Evolutionary conservation across 2,888 invertebrate species (phyloP).

Genomic region (Eledone cirrhosa): DNA sequence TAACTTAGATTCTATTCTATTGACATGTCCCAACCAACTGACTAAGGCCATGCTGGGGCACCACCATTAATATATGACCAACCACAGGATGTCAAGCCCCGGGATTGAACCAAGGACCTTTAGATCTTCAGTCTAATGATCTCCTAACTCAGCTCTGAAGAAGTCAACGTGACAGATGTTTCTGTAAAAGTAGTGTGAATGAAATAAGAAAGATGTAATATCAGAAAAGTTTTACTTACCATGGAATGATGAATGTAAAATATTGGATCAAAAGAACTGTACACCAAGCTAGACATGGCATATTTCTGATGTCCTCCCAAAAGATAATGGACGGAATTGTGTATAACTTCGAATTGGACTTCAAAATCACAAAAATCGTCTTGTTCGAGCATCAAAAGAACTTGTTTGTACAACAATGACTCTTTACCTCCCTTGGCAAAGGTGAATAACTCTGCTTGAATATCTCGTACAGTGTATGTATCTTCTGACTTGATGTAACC

Average conservation of each 20-base stretch:
- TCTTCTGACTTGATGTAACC: constrained; percentile 22
- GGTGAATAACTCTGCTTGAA: constrained; percentile 24
- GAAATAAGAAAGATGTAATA: neutral
- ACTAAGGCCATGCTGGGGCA: too few relatives aligned
- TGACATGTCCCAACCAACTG: too few relatives aligned
- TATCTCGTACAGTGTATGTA: constrained; percentile 17
- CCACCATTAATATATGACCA: too few relatives aligned
- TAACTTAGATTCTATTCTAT: too few relatives aligned
- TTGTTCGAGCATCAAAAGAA: constrained; percentile 29
- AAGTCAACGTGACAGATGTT: neutral
- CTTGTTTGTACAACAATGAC: constrained; percentile 20
- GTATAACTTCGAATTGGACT: constrained; percentile 30
- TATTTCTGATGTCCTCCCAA: constrained; percentile 34
- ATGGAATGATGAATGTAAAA: constrained; percentile 41
- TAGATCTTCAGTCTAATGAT: too few relatives aligned
- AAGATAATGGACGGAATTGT: constrained; percentile 33
- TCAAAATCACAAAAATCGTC: constrained; percentile 31
- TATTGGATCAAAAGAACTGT: constrained; percentile 38
- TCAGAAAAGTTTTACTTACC: constrained; percentile 31
- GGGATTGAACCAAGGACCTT: too few relatives aligned
- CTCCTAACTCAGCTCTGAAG: too few relatives aligned
- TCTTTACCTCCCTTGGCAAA: constrained; percentile 27
- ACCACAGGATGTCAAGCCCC: too few relatives aligned
- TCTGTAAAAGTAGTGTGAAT: neutral
- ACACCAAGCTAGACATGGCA: constrained; percentile 38